A percentile compares a stretch with the other conserved stretches of the same genome.
Evolutionary conservation across 2,113 vertebrate species (phyloP).

Genomic region (Phoenicopterus ruber): DNA sequence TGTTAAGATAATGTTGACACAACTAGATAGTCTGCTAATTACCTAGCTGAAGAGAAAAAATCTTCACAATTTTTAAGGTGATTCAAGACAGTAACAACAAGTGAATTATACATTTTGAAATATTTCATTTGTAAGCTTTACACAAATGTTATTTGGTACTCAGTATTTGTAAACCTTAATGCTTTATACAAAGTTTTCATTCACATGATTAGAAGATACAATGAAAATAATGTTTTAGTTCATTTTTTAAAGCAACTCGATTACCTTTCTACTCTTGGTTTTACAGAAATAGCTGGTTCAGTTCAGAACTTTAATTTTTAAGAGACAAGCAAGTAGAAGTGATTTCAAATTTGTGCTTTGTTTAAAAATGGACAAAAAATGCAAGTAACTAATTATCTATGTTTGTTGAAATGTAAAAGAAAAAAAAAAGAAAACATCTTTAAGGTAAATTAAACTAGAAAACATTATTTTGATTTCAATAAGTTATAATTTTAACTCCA

Average conservation of each 20-base stretch:
- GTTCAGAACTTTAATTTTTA: not conserved
- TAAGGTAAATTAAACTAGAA: not conserved
- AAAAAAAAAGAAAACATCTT: not conserved
- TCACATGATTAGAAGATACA: not conserved
- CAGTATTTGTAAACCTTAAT: constrained; percentile 12
- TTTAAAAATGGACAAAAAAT: not conserved
- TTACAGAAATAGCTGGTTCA: not conserved
- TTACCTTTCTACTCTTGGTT: not conserved
- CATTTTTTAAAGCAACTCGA: not conserved
- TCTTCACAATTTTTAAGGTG: constrained; percentile 10
- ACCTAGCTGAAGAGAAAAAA: not conserved
- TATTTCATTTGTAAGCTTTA: not conserved
- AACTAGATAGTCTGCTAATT: not conserved
- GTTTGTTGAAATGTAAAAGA: constrained; percentile 2
- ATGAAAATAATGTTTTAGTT: not conserved
- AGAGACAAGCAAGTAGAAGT: not conserved
- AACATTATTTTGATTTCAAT: not conserved
- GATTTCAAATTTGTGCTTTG: not conserved
- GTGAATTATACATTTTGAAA: not conserved
- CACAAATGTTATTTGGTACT: not conserved
- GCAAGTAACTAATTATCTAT: not conserved
- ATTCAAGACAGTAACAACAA: constrained; percentile 24
- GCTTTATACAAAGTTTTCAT: not conserved
- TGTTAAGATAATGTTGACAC: constrained; percentile 6
- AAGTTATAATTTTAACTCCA: not conserved